Evolutionary conservation across 1,140 invertebrate species (phyloP), one percentile per base, ranked within the genome.

Genomic region (Drosophila equinoxialis): DNA sequence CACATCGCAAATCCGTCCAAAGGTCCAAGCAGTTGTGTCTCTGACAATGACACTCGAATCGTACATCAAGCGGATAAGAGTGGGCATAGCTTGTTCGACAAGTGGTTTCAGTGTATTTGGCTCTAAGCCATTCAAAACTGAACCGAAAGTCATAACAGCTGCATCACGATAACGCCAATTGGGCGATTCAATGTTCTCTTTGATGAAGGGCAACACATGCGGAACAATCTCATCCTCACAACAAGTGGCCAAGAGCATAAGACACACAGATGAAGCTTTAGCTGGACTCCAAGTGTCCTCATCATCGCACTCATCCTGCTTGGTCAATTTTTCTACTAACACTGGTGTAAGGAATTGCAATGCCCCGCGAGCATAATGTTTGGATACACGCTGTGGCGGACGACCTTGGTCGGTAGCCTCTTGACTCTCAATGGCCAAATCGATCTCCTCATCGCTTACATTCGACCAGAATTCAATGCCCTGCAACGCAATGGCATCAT

Each of bases 381-480:
- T 94, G 4, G 98, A 99, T 3, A 97, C 97, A 89, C 97, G 95
- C 26, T 95, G 94, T 23, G 98, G 98, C n/a, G 97, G 96, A 69
- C 96, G 94, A 48, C 98, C 98, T 80, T 96, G 95, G 93, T 99
- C 98, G 35, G 94, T 93, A 35, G 98, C 98, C 93, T 99, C 99
- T 45, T 96, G 96, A 74, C 97, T 96, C 93, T 99, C 98, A 91
- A 99, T 98, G 4, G 97, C 95, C 73, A 99, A 93, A 93, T 99
- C 98, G 30, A 99, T 97, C 94, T 99, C 99, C 93, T 99, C 99
- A 93, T 99, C 99, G 90, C 98, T 99, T 0, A 99, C 98, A 91
- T 99, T 99, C 0, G 98, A 99, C 99, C 99, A 99, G 93, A 99
- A 99, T 93, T 99, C 99, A 93, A 99, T 99, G 76, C 99, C 99